Evolutionary conservation across 2,888 invertebrate genomes (phyloP), one percentile per base, ranked within the genome.

Genomic region (Drosophila austrosaltans): DNA sequence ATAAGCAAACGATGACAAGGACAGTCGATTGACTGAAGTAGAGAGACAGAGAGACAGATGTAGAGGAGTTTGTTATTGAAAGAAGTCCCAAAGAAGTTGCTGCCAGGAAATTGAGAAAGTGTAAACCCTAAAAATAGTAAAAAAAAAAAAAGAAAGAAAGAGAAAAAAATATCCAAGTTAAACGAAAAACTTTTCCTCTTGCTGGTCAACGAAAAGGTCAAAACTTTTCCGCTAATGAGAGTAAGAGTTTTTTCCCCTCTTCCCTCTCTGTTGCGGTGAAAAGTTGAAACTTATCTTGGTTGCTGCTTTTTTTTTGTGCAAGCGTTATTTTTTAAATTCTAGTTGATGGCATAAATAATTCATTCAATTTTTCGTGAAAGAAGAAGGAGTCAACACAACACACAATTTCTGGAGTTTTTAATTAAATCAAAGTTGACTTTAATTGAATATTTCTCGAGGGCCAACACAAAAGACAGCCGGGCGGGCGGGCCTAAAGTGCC

Each of bases 391-490:
- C 59, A 69, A 65, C 16, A 16, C 16, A 16, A 16, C 16, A 16
- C 16, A 16, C 57, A 57, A 72, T 61, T 62, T 66, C 64, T 63
- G 58, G 58, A 77, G 77, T 72, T 81, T 85, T 87, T 87, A 87
- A 87, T 89, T 88, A 87, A 89, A 87, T 89, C 82, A 87, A 77
- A 84, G 76, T 78, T 71, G 74, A 71, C 75, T 89, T 79, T 82
- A 85, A 87, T 85, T 87, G 85, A 84, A 78, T 87, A 79, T 76
- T 74, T 70, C 39, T 40, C 7, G n/a, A 48, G 48, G 36, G 61
- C n/a, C 25, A 25, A 36, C 36, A 36, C 36, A 36, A 36, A 36
- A 4, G 8, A 32, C 32, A 32, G 5, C 32, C 8, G 44, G 61
- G 48, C n/a, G 65, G 56, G 40, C 40, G 12, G 25, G 20, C 57